Evolutionary conservation across 2,113 vertebrate genomes (phyloP).

Genomic region (Picathartes gymnocephalus): DNA sequence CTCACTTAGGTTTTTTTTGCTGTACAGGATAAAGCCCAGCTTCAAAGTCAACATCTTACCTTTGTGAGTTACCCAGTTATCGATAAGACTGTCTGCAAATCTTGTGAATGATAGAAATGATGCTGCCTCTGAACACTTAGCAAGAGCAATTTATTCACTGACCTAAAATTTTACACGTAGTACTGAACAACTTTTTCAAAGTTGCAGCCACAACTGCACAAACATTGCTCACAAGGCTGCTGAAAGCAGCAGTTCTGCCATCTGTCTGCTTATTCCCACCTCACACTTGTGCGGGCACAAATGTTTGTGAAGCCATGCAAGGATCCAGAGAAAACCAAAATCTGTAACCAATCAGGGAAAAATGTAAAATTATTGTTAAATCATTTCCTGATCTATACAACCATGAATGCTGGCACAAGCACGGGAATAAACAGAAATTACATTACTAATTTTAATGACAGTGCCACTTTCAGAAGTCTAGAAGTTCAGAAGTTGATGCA

Average conservation of each 20-base stretch:
- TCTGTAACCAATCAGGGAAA: background rate
- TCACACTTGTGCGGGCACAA: slow-evolving; percentile 41
- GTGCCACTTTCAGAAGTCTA: background rate
- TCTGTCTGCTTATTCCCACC: slow-evolving; percentile 58
- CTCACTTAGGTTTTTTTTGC: background rate
- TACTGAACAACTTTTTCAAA: slow-evolving; percentile 21
- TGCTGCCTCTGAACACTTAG: background rate
- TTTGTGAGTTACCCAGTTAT: background rate
- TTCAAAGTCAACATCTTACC: background rate
- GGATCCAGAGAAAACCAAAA: background rate
- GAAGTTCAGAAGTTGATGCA: background rate
- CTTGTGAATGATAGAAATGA: background rate
- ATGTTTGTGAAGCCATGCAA: slow-evolving; percentile 21
- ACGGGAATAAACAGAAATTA: background rate
- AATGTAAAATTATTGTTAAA: background rate
- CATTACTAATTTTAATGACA: background rate
- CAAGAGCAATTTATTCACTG: background rate
- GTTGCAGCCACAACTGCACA: slow-evolving; percentile 38
- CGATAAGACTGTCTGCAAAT: background rate
- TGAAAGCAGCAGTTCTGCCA: slow-evolving; percentile 66
- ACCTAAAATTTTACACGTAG: background rate
- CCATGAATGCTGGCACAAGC: background rate
- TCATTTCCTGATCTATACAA: background rate
- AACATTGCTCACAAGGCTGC: slow-evolving; percentile 51
- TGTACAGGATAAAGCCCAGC: background rate